A percentile compares a stretch with the other conserved stretches of the same genome.
These are phyloP conservation scores for Drosophila murphyi DNA, from an alignment of 1,140 invertebrate species.

Conservation along the genomic window DNA sequence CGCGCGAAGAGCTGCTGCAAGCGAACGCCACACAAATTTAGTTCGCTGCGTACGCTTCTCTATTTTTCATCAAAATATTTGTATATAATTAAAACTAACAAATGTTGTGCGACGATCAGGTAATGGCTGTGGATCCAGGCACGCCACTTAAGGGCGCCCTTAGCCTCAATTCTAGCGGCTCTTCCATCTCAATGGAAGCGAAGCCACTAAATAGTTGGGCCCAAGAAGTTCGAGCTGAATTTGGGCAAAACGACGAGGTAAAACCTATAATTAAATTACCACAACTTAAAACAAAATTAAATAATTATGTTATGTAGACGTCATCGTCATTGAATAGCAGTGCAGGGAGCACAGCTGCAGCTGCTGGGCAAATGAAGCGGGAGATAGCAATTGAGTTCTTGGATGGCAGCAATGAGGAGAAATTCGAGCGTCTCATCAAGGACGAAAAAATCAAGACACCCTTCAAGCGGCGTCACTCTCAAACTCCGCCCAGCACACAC, in stretches of 20 bases:
- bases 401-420: constrained; percentile 76
- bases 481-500: constrained; percentile 55
- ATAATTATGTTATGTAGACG: constrained; percentile 22
- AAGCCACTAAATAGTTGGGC: constrained; percentile 69
- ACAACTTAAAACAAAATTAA: not conserved
- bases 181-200: constrained; percentile 62
- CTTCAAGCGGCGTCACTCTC: constrained; percentile 79
- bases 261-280: not conserved
- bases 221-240: constrained; percentile 67
- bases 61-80: not conserved
- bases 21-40: constrained; percentile 19
- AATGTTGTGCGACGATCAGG: constrained; percentile 68
- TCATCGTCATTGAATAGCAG: constrained; percentile 71
- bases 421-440: constrained; percentile 78
- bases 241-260: constrained; percentile 70
- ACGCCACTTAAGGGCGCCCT: constrained; percentile 52
- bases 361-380: constrained; percentile 35
- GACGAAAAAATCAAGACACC: constrained; percentile 84
- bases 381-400: constrained; percentile 77
- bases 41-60: not conserved
- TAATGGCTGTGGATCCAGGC: constrained; percentile 56
- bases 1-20: constrained; percentile 45
- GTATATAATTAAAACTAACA: not conserved
- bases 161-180: constrained; percentile 67
- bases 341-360: constrained; percentile 35